A percentile compares a stretch with the other conserved stretches of the same genome.
Evolutionary conservation across 2,797 vertebrate species (phyloP).

Genomic region (Spondyliosoma cantharus): DNA sequence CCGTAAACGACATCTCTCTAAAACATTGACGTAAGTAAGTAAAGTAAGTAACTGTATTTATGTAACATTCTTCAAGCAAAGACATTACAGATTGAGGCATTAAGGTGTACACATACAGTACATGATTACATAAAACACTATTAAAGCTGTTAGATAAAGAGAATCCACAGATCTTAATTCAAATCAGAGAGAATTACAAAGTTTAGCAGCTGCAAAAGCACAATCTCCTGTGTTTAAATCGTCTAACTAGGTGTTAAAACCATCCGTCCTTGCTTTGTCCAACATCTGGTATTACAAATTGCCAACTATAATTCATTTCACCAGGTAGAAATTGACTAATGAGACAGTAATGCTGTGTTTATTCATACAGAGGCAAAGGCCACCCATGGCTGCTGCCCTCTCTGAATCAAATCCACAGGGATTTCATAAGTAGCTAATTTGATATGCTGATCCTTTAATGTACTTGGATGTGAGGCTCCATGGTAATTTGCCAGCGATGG

Average conservation of each 20-base stretch:
- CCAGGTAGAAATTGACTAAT: conserved; percentile 56
- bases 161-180: too few relatives aligned
- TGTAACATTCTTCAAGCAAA: too few relatives aligned
- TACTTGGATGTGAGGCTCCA: conserved; percentile 36
- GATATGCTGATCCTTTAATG: conserved; percentile 63
- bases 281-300: conserved; percentile 26
- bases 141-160: too few relatives aligned
- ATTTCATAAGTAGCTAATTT: conserved; percentile 58
- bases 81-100: too few relatives aligned
- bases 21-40: neutral
- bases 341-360: conserved; percentile 56
- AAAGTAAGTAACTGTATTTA: too few relatives aligned
- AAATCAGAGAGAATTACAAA: too few relatives aligned
- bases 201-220: too few relatives aligned
- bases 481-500: conserved; percentile 50
- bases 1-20: neutral
- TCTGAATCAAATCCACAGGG: conserved; percentile 48
- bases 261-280: neutral
- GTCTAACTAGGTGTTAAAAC: conserved; percentile 16
- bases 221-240: conserved; percentile 18
- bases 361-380: conserved; percentile 52
- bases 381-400: conserved; percentile 52
- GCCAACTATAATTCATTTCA: conserved; percentile 28
- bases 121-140: too few relatives aligned
- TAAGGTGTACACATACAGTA: too few relatives aligned